Evolutionary conservation across 1,140 invertebrate species (phyloP), one percentile per base, ranked within the genome.

Genomic region (Philopotamus ludificatus): DNA sequence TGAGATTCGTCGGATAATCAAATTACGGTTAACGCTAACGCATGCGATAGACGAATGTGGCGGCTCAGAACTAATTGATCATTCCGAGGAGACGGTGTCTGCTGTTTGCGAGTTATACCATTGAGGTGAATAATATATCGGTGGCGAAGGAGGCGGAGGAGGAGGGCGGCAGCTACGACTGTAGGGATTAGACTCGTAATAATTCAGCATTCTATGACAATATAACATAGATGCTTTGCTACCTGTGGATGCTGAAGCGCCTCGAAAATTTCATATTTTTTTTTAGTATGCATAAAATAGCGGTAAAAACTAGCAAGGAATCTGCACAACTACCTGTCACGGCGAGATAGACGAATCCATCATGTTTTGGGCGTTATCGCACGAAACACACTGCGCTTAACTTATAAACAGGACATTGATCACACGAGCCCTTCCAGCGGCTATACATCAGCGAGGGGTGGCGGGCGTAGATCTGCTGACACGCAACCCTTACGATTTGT

Each of bases 391-490:
- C 61, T 55, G 61, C 61, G 59, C 58, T 62, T 41, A 66, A 66
- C 65, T 66, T 66, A 62, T 66, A 66, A 66, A 66, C 61, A 66
- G 65, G 51, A 47, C 59, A 66, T 66, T 66, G 65, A 66, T 66
- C 65, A 66, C 65, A 55, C 65, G 50, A 66, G 58, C 59, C 42
- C 59, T 12, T 23, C 57, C 39, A 41, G 54, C 28, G 18, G 22
- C 20, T n/a, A 34, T 49, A 57, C 55, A 51, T 23, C 47, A 23
- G 8, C 34, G n/a, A 39, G 34, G 34, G 34, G 34, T 39, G 23
- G 51, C 57, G 65, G 65, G 58, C 47, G 59, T 57, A 8, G n/a
- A 54, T 66, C 49, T 47, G 39, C n/a, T n/a, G n/a, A n/a, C 66
- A 67, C 59, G 66, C 60, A 63, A 67, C 60, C 66, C 61, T 63